phyloP scores from a whole-genome alignment of 1,140 invertebrate genomes.

The Drosophila baimaii region DNA sequence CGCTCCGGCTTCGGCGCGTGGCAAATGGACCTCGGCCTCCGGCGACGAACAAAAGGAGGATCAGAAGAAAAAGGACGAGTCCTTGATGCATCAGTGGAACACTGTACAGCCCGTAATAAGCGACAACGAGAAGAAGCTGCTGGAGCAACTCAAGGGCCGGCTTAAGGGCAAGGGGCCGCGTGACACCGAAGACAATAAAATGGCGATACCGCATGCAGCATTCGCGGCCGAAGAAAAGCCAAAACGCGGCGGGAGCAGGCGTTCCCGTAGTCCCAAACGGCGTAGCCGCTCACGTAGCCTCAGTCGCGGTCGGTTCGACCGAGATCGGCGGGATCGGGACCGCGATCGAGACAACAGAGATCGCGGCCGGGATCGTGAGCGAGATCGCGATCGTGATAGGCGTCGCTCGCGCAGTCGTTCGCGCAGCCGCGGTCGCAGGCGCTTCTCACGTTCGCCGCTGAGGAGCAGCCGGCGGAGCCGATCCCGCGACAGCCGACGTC shows the following conservation, averaged over 20 bases:
- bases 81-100: constrained; percentile 87
- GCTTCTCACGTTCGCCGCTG: constrained; percentile 51
- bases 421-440: constrained; percentile 54
- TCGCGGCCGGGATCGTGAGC: constrained; percentile 50
- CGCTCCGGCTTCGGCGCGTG: constrained; percentile 76
- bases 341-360: constrained; percentile 57
- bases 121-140: constrained; percentile 86
- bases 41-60: constrained; percentile 52
- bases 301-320: constrained; percentile 64
- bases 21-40: constrained; percentile 67
- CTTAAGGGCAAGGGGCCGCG: constrained; percentile 75
- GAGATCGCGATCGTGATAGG: constrained; percentile 43
- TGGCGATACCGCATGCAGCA: neutral
- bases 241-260: constrained; percentile 21
- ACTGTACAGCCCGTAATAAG: constrained; percentile 86
- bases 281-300: constrained; percentile 59
- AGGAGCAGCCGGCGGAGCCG: constrained; percentile 58
- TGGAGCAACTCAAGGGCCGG: constrained; percentile 86
- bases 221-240: constrained; percentile 50
- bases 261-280: constrained; percentile 53
- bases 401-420: constrained; percentile 54
- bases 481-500: constrained; percentile 52
- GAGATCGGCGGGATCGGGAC: constrained; percentile 43
- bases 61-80: constrained; percentile 84
- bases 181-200: constrained; percentile 53